Evolutionary conservation across 1,140 invertebrate genomes (phyloP), one percentile per base, ranked within the genome.

Genomic region (Colletes latitarsis): DNA sequence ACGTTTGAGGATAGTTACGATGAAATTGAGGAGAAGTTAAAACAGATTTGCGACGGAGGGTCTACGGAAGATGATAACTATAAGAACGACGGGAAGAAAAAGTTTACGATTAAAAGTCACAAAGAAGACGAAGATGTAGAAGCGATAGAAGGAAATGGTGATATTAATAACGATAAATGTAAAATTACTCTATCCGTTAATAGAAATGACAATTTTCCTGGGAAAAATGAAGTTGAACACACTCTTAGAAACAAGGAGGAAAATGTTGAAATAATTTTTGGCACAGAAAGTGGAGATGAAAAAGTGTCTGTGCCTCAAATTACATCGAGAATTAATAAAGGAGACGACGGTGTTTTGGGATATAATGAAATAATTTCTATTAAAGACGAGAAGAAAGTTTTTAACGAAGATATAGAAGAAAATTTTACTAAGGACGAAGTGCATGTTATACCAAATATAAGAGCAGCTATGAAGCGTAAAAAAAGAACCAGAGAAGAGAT

Each of bases 11-110:
- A 89, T 70, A 81, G 79, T 77, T 91, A 90, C 41, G 89, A 91
- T 57, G 89, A 90, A 60, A 89, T 91, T 53, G 89, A 90, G 63
- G 88, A 91, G 66, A 91, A 87, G 52, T 79, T 92, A n/a, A 90
- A 90, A 55, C 68, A 87, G n/a, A 89, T 92, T 55, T 92, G 89
- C 10, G 87, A 90, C 55, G 89, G 82, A 15, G 79, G 75, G 15
- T 66, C 68, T 12, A 77, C 21, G 0, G 84, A 82, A 52, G 82
- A 86, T 17, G 81, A 87, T 64, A 84, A 75, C 39, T 86, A 74
- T 68, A 84, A 84, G 9, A 83, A 85, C 9, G 39, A 76, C 4
- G 30, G 46, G 6, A 60, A 69, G 19, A 57, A n/a, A 5, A 75
- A 77, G 8, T 21, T 49, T 10, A 57, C 21, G 5, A 19, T 53